Evolutionary conservation across 1,140 invertebrate genomes (phyloP).

Genomic region (Procambarus virginalis): DNA sequence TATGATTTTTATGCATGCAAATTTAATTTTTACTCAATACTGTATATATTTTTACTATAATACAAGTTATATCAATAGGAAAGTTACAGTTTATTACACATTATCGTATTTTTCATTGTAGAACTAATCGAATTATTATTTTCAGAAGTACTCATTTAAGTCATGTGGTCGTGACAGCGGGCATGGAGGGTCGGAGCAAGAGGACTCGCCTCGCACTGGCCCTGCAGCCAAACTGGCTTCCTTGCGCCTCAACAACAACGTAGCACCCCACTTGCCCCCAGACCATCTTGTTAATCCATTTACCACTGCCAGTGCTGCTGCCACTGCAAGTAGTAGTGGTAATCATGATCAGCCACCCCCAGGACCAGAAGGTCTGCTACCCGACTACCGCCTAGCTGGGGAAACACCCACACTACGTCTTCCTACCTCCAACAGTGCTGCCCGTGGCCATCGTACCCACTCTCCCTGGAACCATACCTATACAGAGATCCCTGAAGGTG

Average conservation of each 20-base stretch:
- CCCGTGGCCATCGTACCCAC: constrained; percentile 74
- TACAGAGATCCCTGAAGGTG: constrained; percentile 79
- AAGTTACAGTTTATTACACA: not conserved
- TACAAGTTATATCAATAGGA: not conserved
- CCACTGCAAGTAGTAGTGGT: constrained; percentile 68
- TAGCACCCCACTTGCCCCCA: constrained; percentile 61
- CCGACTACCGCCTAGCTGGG: constrained; percentile 66
- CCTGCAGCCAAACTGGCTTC: constrained; percentile 59
- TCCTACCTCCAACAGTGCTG: constrained; percentile 65
- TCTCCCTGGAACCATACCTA: constrained; percentile 81
- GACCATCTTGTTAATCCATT: constrained; percentile 74
- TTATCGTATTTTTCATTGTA: not conserved
- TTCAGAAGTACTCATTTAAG: constrained; percentile 84
- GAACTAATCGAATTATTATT: constrained; percentile 67
- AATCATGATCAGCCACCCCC: constrained; percentile 68
- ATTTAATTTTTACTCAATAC: not conserved
- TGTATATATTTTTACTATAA: not conserved
- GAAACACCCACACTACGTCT: constrained; percentile 56
- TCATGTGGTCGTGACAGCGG: constrained; percentile 81
- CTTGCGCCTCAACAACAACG: constrained; percentile 67
- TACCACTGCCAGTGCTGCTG: constrained; percentile 69
- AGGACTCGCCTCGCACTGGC: constrained; percentile 79
- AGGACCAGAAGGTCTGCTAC: constrained; percentile 65
- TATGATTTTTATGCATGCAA: not conserved
- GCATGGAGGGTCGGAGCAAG: constrained; percentile 80